These are phyloP conservation scores for Nyctibius grandis DNA, from an alignment of 2,797 vertebrate genomes.

Conservation along the genomic window DNA sequence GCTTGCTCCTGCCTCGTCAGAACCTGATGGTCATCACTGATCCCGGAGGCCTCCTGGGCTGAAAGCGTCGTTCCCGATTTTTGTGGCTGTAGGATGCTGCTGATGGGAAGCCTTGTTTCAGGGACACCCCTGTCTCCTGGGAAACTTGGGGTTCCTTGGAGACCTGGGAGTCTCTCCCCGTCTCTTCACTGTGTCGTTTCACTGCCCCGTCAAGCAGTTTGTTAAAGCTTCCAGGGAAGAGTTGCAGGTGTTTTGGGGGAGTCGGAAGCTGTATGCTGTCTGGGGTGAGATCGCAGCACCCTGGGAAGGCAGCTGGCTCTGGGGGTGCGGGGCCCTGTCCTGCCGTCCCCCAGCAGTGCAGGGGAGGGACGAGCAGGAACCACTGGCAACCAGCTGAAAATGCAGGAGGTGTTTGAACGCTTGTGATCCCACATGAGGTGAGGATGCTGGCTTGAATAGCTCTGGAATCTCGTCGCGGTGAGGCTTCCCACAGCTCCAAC, in stretches of 20 bases:
- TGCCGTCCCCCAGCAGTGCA: background rate
- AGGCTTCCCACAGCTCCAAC: background rate
- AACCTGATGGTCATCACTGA: background rate
- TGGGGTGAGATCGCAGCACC: background rate
- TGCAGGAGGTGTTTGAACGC: fast-evolving
- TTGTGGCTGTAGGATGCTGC: background rate
- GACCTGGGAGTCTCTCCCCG: background rate
- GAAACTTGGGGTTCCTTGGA: background rate
- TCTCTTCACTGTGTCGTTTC: background rate
- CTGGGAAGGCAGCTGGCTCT: background rate
- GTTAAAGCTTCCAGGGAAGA: background rate
- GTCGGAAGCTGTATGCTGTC: fast-evolving
- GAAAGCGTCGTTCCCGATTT: background rate
- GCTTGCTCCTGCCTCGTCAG: background rate
- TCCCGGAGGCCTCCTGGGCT: background rate
- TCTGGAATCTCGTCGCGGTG: background rate
- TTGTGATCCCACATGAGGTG: fast-evolving
- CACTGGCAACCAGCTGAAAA: background rate
- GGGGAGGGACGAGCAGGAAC: background rate
- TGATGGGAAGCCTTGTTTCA: background rate
- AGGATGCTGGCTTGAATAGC: background rate
- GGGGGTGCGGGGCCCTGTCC: background rate
- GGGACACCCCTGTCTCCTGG: background rate
- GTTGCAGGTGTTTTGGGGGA: background rate
- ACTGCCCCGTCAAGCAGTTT: background rate